Evolutionary conservation across 2,113 vertebrate genomes (phyloP).

Genomic region (Patagioenas fasciata): DNA sequence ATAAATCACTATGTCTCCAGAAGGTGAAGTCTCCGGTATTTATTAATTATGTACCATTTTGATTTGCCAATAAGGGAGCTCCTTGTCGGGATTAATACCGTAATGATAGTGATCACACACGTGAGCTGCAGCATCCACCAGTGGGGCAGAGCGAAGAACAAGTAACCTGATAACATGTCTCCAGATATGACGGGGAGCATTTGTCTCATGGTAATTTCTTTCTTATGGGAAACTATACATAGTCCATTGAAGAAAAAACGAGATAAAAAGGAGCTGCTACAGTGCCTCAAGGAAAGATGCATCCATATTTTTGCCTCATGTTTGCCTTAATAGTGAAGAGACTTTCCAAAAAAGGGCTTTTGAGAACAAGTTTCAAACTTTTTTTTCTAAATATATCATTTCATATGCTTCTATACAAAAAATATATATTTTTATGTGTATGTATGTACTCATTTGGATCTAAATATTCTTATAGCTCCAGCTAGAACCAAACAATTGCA

Average conservation of each 20-base stretch:
- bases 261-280: not conserved
- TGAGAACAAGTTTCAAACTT: rapidly evolving
- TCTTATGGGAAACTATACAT: not conserved
- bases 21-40: slow-evolving; percentile 39
- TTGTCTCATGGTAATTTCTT: not conserved
- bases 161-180: not conserved
- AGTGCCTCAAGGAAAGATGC: not conserved
- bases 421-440: not conserved
- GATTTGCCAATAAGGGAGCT: slow-evolving; percentile 3
- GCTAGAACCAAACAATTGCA: not conserved
- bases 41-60: not conserved
- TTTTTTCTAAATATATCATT: not conserved
- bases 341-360: not conserved
- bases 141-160: not conserved
- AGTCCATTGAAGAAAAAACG: not conserved
- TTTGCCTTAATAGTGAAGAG: not conserved
- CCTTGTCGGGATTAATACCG: not conserved
- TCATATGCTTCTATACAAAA: not conserved
- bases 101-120: not conserved
- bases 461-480: not conserved
- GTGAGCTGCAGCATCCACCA: not conserved
- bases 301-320: rapidly evolving
- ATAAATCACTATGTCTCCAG: slow-evolving; percentile 51
- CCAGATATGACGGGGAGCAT: not conserved
- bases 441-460: not conserved